These are phyloP conservation scores for Australoheros facetus DNA, from an alignment of 2,797 vertebrate species.

Conservation along the genomic window DNA sequence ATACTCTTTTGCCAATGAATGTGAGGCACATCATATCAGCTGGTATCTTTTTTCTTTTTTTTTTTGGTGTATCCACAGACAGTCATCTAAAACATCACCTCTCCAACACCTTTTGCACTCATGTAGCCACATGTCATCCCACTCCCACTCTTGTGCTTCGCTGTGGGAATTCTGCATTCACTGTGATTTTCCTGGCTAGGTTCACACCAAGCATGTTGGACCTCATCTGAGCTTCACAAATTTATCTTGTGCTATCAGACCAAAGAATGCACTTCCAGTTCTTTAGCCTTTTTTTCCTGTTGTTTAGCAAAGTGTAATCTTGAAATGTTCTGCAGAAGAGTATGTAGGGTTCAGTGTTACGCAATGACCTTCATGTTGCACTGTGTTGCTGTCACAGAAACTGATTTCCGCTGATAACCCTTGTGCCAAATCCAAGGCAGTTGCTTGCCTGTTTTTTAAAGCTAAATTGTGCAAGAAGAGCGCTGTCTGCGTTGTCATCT, in stretches of 20 bases:
- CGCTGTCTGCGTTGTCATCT: neutral
- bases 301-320: neutral
- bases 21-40: too few species aligned
- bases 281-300: too few species aligned
- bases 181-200: neutral
- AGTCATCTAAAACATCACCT: neutral
- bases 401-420: neutral
- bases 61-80: neutral
- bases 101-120: neutral
- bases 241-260: neutral
- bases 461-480: neutral
- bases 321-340: neutral
- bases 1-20: neutral
- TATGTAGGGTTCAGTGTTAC: neutral
- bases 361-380: neutral
- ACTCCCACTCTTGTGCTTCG: neutral
- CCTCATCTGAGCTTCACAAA: neutral
- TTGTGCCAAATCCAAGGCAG: neutral
- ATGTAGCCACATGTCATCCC: neutral
- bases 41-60: too few species aligned
- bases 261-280: neutral
- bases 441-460: neutral
- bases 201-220: neutral
- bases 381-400: neutral
- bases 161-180: neutral